These are phyloP conservation scores for Chloroclysta siterata DNA, from an alignment of 2,888 invertebrate genomes.

Conservation along the genomic window DNA sequence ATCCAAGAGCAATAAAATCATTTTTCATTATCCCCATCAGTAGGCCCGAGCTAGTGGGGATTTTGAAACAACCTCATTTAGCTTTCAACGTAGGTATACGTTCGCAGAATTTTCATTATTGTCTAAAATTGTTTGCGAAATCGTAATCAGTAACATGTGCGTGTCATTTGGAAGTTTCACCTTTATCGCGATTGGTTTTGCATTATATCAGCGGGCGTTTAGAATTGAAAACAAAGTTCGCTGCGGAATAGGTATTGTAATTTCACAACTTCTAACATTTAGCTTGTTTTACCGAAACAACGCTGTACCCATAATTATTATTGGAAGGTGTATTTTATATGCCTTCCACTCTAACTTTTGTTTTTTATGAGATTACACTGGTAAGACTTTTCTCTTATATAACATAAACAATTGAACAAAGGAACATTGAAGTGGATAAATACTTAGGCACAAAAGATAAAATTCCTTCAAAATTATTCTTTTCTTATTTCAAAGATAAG, in stretches of 20 bases:
- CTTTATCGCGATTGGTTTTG: constrained; percentile 64
- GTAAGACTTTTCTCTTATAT: too few relatives aligned
- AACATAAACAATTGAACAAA: not conserved
- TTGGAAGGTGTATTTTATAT: constrained; percentile 18
- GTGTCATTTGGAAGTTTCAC: constrained; percentile 54
- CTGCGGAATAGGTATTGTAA: constrained; percentile 51
- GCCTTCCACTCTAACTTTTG: not conserved
- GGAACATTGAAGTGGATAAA: not conserved
- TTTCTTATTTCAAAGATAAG: not conserved
- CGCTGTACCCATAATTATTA: constrained; percentile 26
- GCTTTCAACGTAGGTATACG: constrained; percentile 5
- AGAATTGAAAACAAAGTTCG: constrained; percentile 63
- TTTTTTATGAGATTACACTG: not conserved
- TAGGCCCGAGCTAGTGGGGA: not conserved
- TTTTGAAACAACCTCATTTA: not conserved
- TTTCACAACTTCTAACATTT: constrained; percentile 65
- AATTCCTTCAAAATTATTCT: not conserved
- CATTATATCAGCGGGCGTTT: constrained; percentile 60
- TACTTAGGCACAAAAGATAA: not conserved
- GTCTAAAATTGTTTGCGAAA: constrained; percentile 50
- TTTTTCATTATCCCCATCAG: too few relatives aligned
- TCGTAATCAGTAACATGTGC: constrained; percentile 54
- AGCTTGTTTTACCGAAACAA: constrained; percentile 55
- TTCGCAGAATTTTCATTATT: constrained; percentile 38
- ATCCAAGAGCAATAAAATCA: too few relatives aligned